Conservation (phyloP, 2,888 invertebrate genomes). For the Alloscopus bannaensis region DNA sequence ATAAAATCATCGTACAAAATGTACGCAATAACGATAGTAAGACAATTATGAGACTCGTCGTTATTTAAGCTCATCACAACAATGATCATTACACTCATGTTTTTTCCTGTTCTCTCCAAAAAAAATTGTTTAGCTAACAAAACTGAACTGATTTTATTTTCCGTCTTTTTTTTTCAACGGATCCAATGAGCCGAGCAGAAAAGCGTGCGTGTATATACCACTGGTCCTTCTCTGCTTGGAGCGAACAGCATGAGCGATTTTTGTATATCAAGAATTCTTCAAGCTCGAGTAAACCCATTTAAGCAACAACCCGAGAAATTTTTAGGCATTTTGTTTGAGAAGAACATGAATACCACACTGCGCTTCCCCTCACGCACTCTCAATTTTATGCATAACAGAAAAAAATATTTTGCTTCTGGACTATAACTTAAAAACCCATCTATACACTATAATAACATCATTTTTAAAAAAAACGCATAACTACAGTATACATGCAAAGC, state of each 20-base stretch:
- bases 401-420: too few relatives aligned
- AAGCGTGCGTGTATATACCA: constrained; percentile 36
- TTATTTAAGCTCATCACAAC: too few relatives aligned
- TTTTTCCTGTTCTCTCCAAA: constrained; percentile 13
- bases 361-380: too few relatives aligned
- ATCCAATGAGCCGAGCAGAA: constrained; percentile 39
- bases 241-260: constrained; percentile 53
- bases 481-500: too few relatives aligned
- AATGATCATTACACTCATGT: too few relatives aligned
- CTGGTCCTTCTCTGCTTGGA: constrained; percentile 51
- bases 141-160: too few relatives aligned
- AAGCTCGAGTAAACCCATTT: constrained; percentile 59
- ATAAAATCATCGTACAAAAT: not conserved
- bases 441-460: constrained; percentile 4
- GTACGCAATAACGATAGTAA: not conserved
- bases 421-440: too few relatives aligned
- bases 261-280: constrained; percentile 54
- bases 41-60: constrained; percentile 2
- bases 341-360: constrained; percentile 23
- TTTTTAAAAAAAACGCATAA: not conserved
- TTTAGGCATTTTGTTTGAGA: too few relatives aligned
- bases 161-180: constrained; percentile 39
- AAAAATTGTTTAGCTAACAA: too few relatives aligned
- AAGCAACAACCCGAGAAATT: too few relatives aligned
- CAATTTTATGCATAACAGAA: too few relatives aligned